These are phyloP conservation scores for Paelopatides confundens DNA, from an alignment of 53 echinoderm and acorn worm genomes.

Conservation along the genomic window DNA sequence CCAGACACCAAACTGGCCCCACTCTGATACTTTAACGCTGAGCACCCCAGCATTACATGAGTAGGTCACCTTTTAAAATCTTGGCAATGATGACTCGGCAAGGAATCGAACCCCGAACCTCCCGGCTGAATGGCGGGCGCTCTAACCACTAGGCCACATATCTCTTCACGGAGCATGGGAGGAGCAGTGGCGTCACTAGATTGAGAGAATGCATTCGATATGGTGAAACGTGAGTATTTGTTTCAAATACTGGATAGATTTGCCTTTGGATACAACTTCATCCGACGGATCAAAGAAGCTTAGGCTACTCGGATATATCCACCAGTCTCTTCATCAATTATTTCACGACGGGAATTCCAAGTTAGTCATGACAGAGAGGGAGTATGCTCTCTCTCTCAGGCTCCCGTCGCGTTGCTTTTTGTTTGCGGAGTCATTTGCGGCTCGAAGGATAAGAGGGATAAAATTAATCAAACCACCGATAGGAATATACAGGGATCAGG, in stretches of 20 bases:
- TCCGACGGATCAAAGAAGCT: slow-evolving; percentile 36
- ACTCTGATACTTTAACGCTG: too few relatives aligned
- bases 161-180: neutral
- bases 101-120: too few relatives aligned
- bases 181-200: slow-evolving; percentile 46
- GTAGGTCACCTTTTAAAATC: too few relatives aligned
- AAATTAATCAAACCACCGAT: slow-evolving; percentile 22
- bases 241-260: slow-evolving; percentile 5
- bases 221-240: slow-evolving; percentile 37
- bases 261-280: slow-evolving; percentile 26
- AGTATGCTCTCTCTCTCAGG: slow-evolving; percentile 47
- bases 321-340: slow-evolving; percentile 37
- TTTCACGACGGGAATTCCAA: too few relatives aligned
- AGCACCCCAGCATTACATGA: too few relatives aligned
- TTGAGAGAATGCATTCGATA: slow-evolving; percentile 60
- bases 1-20: too few relatives aligned
- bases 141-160: too few relatives aligned
- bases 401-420: slow-evolving; percentile 26
- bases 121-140: too few relatives aligned
- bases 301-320: slow-evolving; percentile 28
- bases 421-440: slow-evolving; percentile 46
- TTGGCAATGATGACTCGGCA: too few relatives aligned
- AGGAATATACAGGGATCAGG: neutral
- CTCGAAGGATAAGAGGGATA: neutral
- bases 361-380: neutral